A percentile compares a stretch with the other conserved stretches of the same genome.
These are phyloP conservation scores for Leptodactylus fallax DNA, from an alignment of 2,797 vertebrate species.

Conservation along the genomic window DNA sequence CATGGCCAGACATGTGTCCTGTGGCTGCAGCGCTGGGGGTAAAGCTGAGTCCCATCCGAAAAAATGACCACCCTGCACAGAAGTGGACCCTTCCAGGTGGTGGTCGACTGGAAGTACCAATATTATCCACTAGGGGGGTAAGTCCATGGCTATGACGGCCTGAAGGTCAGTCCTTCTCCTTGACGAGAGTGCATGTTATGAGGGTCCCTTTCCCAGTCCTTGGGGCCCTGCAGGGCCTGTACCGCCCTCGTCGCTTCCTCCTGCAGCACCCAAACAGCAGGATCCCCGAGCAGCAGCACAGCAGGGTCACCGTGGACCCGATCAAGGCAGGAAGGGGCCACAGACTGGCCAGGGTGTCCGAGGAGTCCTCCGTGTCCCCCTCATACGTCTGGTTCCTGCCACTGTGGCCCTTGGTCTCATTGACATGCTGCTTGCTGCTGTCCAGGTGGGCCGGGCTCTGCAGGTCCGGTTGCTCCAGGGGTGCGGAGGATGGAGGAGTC, in stretches of 20 bases:
- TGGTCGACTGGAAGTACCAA: neutral
- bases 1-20: neutral
- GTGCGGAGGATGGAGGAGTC: constrained; percentile 74
- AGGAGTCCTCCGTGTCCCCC: constrained; percentile 47
- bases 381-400: constrained; percentile 77
- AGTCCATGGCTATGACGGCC: neutral
- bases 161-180: constrained; percentile 17
- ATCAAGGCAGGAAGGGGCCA: constrained; percentile 80
- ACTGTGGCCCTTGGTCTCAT: constrained; percentile 80
- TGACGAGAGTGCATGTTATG: constrained; percentile 49
- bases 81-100: neutral
- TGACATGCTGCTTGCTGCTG: constrained; percentile 78
- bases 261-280: constrained; percentile 76
- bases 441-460: constrained; percentile 69
- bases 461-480: constrained; percentile 68
- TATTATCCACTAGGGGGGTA: neutral
- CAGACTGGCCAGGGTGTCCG: constrained; percentile 72
- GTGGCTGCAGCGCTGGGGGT: neutral
- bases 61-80: neutral
- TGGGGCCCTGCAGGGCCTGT: constrained; percentile 75
- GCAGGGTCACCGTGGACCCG: constrained; percentile 76
- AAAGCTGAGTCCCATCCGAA: neutral
- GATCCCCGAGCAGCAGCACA: constrained; percentile 82
- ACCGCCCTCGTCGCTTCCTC: constrained; percentile 78
- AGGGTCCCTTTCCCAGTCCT: constrained; percentile 60